Evolutionary conservation across 2,797 vertebrate genomes (phyloP), one percentile per base, ranked within the genome.

Genomic region (Hydrophis major): DNA sequence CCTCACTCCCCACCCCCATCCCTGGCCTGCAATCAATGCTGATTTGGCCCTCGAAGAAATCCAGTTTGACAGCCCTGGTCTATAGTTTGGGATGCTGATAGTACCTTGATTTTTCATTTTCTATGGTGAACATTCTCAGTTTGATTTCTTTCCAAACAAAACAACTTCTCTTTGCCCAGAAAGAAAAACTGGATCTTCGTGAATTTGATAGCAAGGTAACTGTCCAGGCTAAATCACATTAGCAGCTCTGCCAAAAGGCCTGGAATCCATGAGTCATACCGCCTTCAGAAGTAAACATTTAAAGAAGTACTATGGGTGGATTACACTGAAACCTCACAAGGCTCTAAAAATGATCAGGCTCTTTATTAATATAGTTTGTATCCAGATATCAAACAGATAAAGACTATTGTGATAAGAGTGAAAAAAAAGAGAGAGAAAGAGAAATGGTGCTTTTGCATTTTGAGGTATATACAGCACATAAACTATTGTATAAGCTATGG

Each of bases 321-420:
- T 87, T 74, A 87, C 11, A 61, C 47, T 53, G 88, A 90, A 90
- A 78, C 55, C 14, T 69, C 56, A 89, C 63, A 6, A 89, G 61
- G 83, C 78, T 69, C 11, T 87, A 90, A 87, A 63, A 93, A 78
- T 55, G 87, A 93, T 90, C 60, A 56, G 78, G 42, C 42, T 93
- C 61, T 89, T 55, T 32, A 27, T 14, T 12, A 69, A 87, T 90
- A 57, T 55, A 47, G 78, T 92, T 92, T 89, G 4, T 28, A 74
- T 14, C 25, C n/a, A 87, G 83, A 37, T 13, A 7, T 57, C 66
- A 90, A 83, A 66, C 16, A 50, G 50, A 63, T 28, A 86, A 56
- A 32, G 57, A 18, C 22, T 53, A 60, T 28, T 88, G 32, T 4
- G 25, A 37, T 42, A 47, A 27, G 42, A 56, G 14, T 37, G 28